Evolutionary conservation across 2,888 invertebrate species (phyloP), one percentile per base, ranked within the genome.

Genomic region (Melanargia galathea): DNA sequence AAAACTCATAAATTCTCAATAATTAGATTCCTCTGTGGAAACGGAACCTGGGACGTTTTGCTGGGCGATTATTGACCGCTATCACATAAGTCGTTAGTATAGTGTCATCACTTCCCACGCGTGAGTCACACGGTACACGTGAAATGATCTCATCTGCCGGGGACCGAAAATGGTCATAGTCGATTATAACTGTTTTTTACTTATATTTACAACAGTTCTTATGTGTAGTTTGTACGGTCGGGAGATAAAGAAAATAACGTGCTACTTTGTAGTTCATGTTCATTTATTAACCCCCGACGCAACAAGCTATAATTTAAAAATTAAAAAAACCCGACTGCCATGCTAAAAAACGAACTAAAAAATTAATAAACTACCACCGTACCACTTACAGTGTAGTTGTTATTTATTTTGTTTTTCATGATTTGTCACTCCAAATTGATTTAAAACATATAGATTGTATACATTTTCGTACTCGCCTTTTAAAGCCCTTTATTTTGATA

Each of bases 81-180:
- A 13, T 48, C 6, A 6, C 13, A 48, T 10, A 48, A 6, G 45
- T 16, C 20, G 20, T 11, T 45, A 26, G n/a, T 6, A 48, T 43
- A 57, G 66, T 67, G 72, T 68, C 73, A 71, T 74, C 69, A 63
- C 18, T 58, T 48, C 75, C 75, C 66, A 71, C 74, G 64, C 66
- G 38, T 75, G 74, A 74, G 49, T 75, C 75, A 75, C 58, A 11
- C 22, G 52, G 60, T 52, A 62, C 56, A 61, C 62, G 46, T 24
- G 13, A 59, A 58, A 64, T 75, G 75, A 75, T 71, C 70, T 74
- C 73, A 75, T 70, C 68, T 64, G 26, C 33, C 46, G 57, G 16
- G 45, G 46, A 60, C 66, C 66, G 52, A 67, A 70, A 62, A 71
- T 68, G 72, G 69, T 38, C 56, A 57, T 65, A 64, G 48, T 49